Base-by-base conservation (phyloP, 2,888 invertebrate species). In the Himalopsyche kuldschensis region DNA sequence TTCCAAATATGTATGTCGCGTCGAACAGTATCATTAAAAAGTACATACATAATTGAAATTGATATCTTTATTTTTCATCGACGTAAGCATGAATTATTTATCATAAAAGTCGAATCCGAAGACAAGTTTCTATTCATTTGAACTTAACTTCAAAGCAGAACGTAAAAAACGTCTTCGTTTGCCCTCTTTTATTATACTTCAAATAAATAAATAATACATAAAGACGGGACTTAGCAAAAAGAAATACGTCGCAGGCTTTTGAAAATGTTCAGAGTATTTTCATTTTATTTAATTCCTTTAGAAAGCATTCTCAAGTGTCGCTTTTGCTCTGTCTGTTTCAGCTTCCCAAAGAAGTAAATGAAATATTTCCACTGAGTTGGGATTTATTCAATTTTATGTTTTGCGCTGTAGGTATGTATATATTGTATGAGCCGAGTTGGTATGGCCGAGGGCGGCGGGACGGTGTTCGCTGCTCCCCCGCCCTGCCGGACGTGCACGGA, bases 401-500 rank as follows among this genome's bases (percentile, higher is more conserved):
- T 55, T 55, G 55, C 31, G 31, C 75, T 30, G 41, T 41, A 11
- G 75, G 31, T 4, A 1, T 17, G 10, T 31, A 27, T 31, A 10
- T 75, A n/a, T 17, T n/a, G 30, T 75, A 31, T 3, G 75, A 31
- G 31, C 31, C 15, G 75, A 32, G 32, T 75, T 11, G 30, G 31
- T 30, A 32, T 75, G 75, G 75, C 75, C 55, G 24, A 55, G 55
- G 55, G 55, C 55, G 55, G 55, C 55, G 2, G n/a, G 24, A 17
- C 8, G 78, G 35, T 78, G 35, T 20, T 82, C 80, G n/a, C 48
- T 46, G 32, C 79, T 20, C 76, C 48, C 20, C 80, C 31, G 77
- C 31, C 41, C 8, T 46, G 79, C 78, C 77, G 81, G 75, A 86
- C 86, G 86, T 86, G 86, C 82, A 41, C 82, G 31, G 86, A 86